phyloP scores from a whole-genome alignment of 2,797 vertebrate species.

The Leptodactylus fallax region DNA sequence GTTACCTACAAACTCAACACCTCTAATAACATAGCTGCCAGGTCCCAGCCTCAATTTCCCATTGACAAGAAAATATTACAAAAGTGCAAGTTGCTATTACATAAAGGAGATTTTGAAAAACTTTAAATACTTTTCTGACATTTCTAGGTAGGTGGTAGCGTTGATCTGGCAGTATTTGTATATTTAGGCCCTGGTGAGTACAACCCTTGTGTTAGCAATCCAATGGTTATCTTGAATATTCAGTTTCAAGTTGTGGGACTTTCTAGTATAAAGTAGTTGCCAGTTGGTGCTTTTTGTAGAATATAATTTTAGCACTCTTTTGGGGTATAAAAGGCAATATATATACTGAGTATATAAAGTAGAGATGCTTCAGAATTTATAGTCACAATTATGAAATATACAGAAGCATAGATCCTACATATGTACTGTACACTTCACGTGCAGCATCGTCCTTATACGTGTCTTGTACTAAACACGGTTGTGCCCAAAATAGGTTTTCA shows the following conservation, averaged over 20 bases:
- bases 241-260: neutral
- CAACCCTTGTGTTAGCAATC: neutral
- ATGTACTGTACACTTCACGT: no score
- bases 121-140: constrained; percentile 1
- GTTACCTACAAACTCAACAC: constrained; percentile 19
- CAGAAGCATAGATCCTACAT: no score
- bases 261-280: neutral
- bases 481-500: no score
- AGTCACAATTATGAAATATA: no score
- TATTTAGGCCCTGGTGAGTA: neutral
- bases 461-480: no score
- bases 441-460: no score
- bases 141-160: neutral
- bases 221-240: neutral
- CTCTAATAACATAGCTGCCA: constrained; percentile 14
- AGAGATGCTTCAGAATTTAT: neutral
- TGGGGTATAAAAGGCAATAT: neutral
- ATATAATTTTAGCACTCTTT: neutral
- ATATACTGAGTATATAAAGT: neutral
- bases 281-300: neutral
- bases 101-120: neutral
- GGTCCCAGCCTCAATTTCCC: constrained; percentile 2
- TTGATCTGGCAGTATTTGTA: neutral
- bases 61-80: constrained; percentile 20
- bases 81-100: neutral